Evolutionary conservation across 2,888 invertebrate genomes (phyloP).

Genomic region (Lasioglossum figueresi): DNA sequence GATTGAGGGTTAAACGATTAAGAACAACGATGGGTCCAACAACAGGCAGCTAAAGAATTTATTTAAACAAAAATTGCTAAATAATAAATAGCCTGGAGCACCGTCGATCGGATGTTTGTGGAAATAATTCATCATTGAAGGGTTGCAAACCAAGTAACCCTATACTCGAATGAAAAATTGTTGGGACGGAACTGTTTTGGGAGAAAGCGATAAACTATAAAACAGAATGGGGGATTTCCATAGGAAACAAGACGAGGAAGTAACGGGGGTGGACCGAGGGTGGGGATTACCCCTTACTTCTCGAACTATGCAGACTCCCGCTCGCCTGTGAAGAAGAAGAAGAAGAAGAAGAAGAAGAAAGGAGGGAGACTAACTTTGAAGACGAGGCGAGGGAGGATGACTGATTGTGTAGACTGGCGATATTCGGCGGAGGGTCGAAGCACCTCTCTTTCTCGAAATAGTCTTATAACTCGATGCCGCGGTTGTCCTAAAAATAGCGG

Average conservation of each 20-base stretch:
- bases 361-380: constrained; percentile 50
- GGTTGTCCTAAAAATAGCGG: constrained; percentile 64
- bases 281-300: constrained; percentile 43
- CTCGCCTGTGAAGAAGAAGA: constrained; percentile 10
- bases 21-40: too few relatives aligned
- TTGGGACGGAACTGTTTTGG: background rate
- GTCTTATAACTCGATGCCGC: constrained; percentile 70
- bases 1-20: too few relatives aligned
- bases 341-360: constrained; percentile 4
- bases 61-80: background rate
- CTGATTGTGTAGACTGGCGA: constrained; percentile 63
- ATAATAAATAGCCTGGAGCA: background rate
- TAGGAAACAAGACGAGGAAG: constrained; percentile 24
- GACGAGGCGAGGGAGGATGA: constrained; percentile 70
- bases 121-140: background rate
- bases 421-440: constrained; percentile 68
- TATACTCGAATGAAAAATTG: background rate
- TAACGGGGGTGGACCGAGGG: constrained; percentile 4
- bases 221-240: background rate
- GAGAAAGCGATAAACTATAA: background rate
- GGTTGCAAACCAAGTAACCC: background rate
- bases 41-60: background rate
- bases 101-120: too few relatives aligned
- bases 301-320: constrained; percentile 53
- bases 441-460: constrained; percentile 59